Base-by-base conservation (phyloP, 2,888 invertebrate genomes). In the Drosophila putrida region DNA sequence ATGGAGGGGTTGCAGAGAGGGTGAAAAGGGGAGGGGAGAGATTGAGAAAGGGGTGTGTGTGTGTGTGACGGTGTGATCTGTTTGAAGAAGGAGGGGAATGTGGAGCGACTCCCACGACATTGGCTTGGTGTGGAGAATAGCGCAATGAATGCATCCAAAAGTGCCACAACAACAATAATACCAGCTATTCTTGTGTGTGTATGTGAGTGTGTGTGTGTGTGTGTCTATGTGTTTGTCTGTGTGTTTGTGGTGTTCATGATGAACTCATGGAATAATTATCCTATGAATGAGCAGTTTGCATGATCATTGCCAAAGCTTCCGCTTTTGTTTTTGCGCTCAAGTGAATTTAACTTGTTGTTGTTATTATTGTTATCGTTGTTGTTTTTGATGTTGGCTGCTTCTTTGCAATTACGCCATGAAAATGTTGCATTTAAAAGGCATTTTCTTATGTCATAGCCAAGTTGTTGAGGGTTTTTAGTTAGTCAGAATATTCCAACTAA, bases 181-280 rank as follows among this genome's bases (percentile, higher is more conserved):
- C 33, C 33, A 65, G 33, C 36, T 57, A 27, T 39, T 41, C 8
- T 6, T 51, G 11, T 53, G 41, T 59, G 31, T 61, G 57, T 71
- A 28, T 62, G 35, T 47, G 33, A 36, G 43, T 61, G 43, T 57
- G 13, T 59, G 35, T 49, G 43, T 62, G 47, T 36, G 11, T 53
- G 36, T 59, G 31, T 61, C 53, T 66, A 20, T 60, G 35, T 47
- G 33, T 39, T 39, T 61, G 43, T 57, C 11, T 59, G 33, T 47
- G 46, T 59, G 51, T 57, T 11, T 49, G 41, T 69, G 36, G 72
- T 73, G 66, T 53, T 74, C 58, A 57, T 70, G 75, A 82, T 85
- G 86, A 84, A 82, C 89, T 87, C 88, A 90, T 90, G 88, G 88
- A 90, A 88, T 88, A 89, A 90, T 90, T 90, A 90, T 89, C 78